Percentiles rank a stretch among this genome's conserved stretches.
Evolutionary conservation across 2,797 vertebrate genomes (phyloP).

Genomic region (Varecia variegata): DNA sequence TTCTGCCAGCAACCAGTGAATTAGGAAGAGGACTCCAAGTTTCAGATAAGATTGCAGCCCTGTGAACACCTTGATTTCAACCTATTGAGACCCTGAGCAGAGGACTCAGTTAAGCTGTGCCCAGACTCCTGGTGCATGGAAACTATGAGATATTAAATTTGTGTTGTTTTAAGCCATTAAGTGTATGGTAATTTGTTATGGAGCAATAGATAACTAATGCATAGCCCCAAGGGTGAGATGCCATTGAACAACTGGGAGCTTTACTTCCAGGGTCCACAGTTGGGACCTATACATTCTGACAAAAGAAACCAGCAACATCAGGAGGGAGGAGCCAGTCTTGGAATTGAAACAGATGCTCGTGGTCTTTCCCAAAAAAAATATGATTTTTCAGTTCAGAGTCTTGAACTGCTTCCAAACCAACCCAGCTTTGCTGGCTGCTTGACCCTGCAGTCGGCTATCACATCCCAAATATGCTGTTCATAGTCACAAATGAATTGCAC

Average conservation of each 20-base stretch:
- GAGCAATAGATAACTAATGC: conserved; percentile 43
- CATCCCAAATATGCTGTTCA: conserved; percentile 64
- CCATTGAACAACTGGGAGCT: conserved; percentile 11
- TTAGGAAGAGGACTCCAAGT: neutral
- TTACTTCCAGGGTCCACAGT: conserved; percentile 27
- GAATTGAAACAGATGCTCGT: conserved; percentile 69
- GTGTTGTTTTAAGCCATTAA: conserved; percentile 40
- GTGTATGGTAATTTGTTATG: conserved; percentile 6
- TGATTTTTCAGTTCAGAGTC: conserved; percentile 58
- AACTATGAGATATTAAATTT: conserved; percentile 39
- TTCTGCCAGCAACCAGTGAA: neutral
- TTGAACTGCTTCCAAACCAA: conserved; percentile 69
- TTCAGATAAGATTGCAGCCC: neutral
- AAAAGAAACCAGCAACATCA: conserved; percentile 56
- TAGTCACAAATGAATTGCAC: conserved; percentile 64
- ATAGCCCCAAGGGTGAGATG: neutral
- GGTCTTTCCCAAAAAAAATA: conserved; percentile 27
- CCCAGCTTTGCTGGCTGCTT: conserved; percentile 65
- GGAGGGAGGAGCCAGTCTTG: conserved; percentile 38
- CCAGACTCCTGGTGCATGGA: conserved; percentile 18
- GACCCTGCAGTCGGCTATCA: conserved; percentile 60
- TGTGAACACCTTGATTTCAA: conserved; percentile 23
- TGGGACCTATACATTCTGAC: conserved; percentile 15
- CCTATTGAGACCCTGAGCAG: neutral
- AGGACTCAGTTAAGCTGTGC: neutral